Evolutionary conservation across 2,888 invertebrate species (phyloP).

Genomic region (Toxonevra muliebris): DNA sequence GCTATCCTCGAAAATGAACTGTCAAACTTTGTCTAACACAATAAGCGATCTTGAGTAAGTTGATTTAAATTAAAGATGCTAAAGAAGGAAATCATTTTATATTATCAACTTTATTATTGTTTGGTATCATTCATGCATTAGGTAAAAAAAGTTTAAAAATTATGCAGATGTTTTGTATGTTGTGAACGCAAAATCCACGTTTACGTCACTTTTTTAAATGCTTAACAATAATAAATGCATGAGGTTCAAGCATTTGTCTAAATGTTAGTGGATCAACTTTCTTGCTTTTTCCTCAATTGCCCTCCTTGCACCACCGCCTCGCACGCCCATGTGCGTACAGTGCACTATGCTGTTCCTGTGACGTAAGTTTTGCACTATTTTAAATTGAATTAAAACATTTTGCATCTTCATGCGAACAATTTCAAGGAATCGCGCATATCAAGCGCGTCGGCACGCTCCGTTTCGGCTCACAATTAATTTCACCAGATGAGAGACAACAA

Average conservation of each 20-base stretch:
- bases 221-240: too few species aligned
- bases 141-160: too few species aligned
- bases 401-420: slow-evolving; percentile 48
- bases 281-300: neutral
- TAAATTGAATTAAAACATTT: slow-evolving; percentile 1
- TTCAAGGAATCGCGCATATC: slow-evolving; percentile 64
- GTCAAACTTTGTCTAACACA: too few species aligned
- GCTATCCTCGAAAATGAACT: too few species aligned
- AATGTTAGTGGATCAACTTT: neutral
- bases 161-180: too few species aligned
- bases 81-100: too few species aligned
- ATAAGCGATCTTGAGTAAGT: too few species aligned
- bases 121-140: too few species aligned
- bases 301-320: neutral
- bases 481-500: slow-evolving; percentile 36
- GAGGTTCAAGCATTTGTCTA: neutral
- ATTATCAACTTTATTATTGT: too few species aligned
- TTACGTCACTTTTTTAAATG: too few species aligned
- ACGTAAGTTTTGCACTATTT: neutral
- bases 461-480: slow-evolving; percentile 63
- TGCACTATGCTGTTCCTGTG: neutral
- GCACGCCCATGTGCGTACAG: neutral
- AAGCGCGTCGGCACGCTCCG: slow-evolving; percentile 64
- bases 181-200: too few species aligned
- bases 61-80: too few species aligned